Evolutionary conservation across 2,888 invertebrate species (phyloP), one percentile per base, ranked within the genome.

Genomic region (Torymus tubicola): DNA sequence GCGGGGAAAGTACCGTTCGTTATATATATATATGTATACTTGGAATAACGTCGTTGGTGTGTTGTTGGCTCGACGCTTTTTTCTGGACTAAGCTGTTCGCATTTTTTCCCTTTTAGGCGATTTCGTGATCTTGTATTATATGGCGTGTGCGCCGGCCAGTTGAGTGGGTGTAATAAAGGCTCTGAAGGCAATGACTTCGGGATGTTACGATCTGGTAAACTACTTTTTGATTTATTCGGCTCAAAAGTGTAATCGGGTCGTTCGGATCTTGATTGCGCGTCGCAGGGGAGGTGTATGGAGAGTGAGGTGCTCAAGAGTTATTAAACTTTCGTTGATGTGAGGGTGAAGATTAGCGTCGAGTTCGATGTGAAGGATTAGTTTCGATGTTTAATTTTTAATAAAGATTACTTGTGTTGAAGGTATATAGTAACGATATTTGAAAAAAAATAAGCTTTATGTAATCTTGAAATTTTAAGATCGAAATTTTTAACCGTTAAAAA

Each of bases 1-100:
- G 31, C 85, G 83, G 84, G 86, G 88, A 88, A 88, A 87, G 82
- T 84, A 85, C 83, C 83, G 83, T 75, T 85, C 73, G 81, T 85
- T 84, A 31, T 31, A 5, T 31, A 31, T 31, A 31, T 31, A 31
- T 31, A 5, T 31, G 4, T 31, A 31, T 31, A 84, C 81, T 79
- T 83, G 83, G 80, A 86, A n/a, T n/a, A 85, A 79, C 82, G 83
- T 82, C 61, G 69, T 31, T 82, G 79, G 71, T 80, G 61, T 21
- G 10, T 81, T 81, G 8, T 31, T 3, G 31, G 31, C 31, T 5
- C 2, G 31, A 31, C 31, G 5, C 13, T 58, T n/a, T 12, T 12
- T 57, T 57, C 57, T 16, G 70, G 18, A 1, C 64, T 52, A 10
- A 8, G 3, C 55, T 67, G 52, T 53, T 52, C 11, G 14, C 65